These are phyloP conservation scores for Pogonomyrmex californicus DNA, from an alignment of 1,140 invertebrate species.

Conservation along the genomic window DNA sequence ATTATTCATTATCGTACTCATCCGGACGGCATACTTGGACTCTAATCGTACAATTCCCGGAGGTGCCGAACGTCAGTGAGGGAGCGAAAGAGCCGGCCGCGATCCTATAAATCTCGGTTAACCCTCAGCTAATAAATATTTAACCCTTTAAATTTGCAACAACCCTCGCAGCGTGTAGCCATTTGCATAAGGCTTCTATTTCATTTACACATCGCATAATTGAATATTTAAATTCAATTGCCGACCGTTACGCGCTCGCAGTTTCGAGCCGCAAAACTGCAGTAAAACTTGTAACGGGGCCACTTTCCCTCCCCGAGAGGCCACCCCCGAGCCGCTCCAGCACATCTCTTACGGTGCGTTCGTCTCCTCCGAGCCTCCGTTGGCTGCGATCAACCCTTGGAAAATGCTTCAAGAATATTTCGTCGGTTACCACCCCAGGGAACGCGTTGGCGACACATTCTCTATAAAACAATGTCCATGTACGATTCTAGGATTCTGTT, in stretches of 20 bases:
- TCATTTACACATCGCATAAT: slow-evolving; percentile 89
- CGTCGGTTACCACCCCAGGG: slow-evolving; percentile 52
- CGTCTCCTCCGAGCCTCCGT: slow-evolving; percentile 55
- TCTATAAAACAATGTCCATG: slow-evolving; percentile 11
- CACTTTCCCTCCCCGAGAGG: slow-evolving; percentile 82
- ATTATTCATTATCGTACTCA: slow-evolving; percentile 30
- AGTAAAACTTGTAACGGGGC: slow-evolving; percentile 88
- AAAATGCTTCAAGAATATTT: slow-evolving; percentile 82
- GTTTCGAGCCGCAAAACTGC: slow-evolving; percentile 87
- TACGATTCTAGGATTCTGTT: slow-evolving; percentile 35
- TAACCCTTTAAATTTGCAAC: slow-evolving; percentile 88
- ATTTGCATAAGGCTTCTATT: slow-evolving; percentile 89
- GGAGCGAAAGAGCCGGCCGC: slow-evolving; percentile 66
- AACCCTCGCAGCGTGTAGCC: slow-evolving; percentile 86
- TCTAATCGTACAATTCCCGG: slow-evolving; percentile 59
- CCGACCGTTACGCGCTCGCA: slow-evolving; percentile 85
- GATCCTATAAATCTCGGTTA: slow-evolving; percentile 86
- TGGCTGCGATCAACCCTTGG: slow-evolving; percentile 75
- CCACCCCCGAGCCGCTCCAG: slow-evolving; percentile 40
- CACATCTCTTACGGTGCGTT: slow-evolving; percentile 54
- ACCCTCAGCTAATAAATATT: slow-evolving; percentile 87
- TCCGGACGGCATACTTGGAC: slow-evolving; percentile 1
- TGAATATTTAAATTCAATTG: slow-evolving; percentile 89
- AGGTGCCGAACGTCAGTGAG: slow-evolving; percentile 65
- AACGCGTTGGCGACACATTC: slow-evolving; percentile 48